These are phyloP conservation scores for Buphagus erythrorhynchus DNA, from an alignment of 2,797 vertebrate genomes.

Conservation along the genomic window DNA sequence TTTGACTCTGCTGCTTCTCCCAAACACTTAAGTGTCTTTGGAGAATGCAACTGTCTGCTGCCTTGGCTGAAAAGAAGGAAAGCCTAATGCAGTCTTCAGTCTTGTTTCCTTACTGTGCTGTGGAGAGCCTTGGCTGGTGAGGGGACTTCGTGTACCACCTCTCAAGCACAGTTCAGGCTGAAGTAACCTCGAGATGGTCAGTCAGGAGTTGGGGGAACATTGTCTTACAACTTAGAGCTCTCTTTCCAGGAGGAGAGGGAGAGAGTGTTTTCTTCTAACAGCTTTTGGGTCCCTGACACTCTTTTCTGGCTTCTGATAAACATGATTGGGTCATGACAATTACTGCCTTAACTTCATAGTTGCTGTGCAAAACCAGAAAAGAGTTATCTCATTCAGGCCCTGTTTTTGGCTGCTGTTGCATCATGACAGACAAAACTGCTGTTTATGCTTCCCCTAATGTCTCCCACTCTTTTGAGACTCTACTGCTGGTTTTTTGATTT, in stretches of 20 bases:
- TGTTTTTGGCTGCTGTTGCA: not conserved
- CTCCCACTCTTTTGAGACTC: not conserved
- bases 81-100: not conserved
- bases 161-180: not conserved
- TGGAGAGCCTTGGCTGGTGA: not conserved
- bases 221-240: not conserved
- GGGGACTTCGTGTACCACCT: not conserved
- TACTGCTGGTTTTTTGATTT: not conserved
- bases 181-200: not conserved
- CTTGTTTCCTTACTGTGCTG: not conserved
- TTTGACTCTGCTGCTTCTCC: not conserved
- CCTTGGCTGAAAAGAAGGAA: not conserved
- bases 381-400: not conserved
- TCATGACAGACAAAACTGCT: not conserved
- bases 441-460: not conserved
- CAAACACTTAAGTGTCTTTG: not conserved
- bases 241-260: not conserved
- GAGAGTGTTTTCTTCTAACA: not conserved
- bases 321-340: not conserved
- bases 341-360: not conserved
- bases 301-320: not conserved
- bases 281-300: not conserved
- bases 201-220: not conserved
- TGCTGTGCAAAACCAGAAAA: not conserved
- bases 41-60: not conserved